A percentile compares a stretch with the other conserved stretches of the same genome.
These are phyloP conservation scores for Perodicticus potto DNA, from an alignment of 2,797 vertebrate genomes.

Conservation along the genomic window DNA sequence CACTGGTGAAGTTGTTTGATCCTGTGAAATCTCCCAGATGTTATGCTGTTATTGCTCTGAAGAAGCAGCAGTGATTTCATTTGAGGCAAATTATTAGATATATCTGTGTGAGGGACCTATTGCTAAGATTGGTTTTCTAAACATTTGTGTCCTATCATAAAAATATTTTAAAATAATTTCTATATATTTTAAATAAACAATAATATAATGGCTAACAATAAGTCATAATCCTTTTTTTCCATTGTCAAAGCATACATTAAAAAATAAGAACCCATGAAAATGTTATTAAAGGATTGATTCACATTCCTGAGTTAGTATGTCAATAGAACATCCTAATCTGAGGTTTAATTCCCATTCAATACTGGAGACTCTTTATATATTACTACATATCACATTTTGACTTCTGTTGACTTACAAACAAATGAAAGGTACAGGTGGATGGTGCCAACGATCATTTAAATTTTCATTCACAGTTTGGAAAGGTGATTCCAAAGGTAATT, in stretches of 20 bases:
- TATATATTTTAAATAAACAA: constrained; percentile 69
- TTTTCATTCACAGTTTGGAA: constrained; percentile 63
- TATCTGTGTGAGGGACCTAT: constrained; percentile 56
- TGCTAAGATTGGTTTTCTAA: constrained; percentile 70
- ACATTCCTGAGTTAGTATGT: not conserved
- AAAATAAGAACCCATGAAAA: constrained; percentile 41
- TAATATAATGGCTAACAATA: constrained; percentile 56
- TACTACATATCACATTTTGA: constrained; percentile 32
- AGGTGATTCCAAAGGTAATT: not conserved
- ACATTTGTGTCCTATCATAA: constrained; percentile 39
- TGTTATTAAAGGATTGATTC: not conserved
- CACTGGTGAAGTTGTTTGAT: constrained; percentile 91
- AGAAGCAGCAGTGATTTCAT: constrained; percentile 82
- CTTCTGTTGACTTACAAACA: constrained; percentile 10
- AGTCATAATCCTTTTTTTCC: constrained; percentile 54
- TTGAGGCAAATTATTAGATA: constrained; percentile 74
- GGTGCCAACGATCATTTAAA: not conserved
- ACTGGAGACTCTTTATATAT: constrained; percentile 44
- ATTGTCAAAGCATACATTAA: not conserved
- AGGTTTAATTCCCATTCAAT: not conserved
- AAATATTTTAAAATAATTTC: constrained; percentile 69
- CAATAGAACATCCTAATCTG: not conserved
- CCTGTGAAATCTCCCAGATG: constrained; percentile 92
- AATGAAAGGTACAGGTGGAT: not conserved
- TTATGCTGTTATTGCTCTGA: constrained; percentile 90